Evolutionary conservation across 2,113 vertebrate species (phyloP), one percentile per base, ranked within the genome.

Genomic region (Grantiella picta): DNA sequence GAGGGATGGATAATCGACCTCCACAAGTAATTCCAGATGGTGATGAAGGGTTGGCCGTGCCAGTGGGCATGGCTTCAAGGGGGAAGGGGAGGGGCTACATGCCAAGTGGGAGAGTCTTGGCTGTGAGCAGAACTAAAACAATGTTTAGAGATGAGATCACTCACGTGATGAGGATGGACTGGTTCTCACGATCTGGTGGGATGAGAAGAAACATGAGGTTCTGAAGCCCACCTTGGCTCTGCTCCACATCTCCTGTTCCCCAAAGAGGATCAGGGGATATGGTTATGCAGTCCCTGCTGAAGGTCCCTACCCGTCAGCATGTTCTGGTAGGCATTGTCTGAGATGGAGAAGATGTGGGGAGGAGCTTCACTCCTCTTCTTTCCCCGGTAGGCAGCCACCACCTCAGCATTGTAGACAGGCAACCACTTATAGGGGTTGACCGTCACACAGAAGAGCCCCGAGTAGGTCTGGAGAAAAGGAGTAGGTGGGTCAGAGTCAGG

Each of bases 291-390:
- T 79, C 8, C 15, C 24, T 38, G 7, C 15, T 38, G 24, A 57
- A 53, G n/a, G n/a, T 19, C 22, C 35, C 9, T 70, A 89, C 91
- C 91, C 4, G 91, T 92, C 28, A 92, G 60, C 91, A 92, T 94
- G 53, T 86, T 86, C 65, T 94, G 92, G 82, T 94, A 94, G 47
- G 92, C 92, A 2, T 94, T 94, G 64, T 94, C 92, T 10, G 92
- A 90, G 64, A 94, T 90, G 77, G 92, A 94, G 87, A 94, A 94
- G 71, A 94, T 94, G 28, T 94, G 92, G 47, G 92, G 87, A 3
- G 92, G 92, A 66, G 92, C 92, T 72, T 94, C 92, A 53, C 92
- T 94, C 70, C 92, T 27, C 28, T 94, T 94, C 71, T 94, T 94
- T 89, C 92, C 92, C 35, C 92, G 45, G 77, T 90, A 94, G 71